Percentiles rank a stretch among this genome's conserved stretches.
phyloP scores from a whole-genome alignment of 2,797 vertebrate species.

The Phalloptychus januarius region DNA sequence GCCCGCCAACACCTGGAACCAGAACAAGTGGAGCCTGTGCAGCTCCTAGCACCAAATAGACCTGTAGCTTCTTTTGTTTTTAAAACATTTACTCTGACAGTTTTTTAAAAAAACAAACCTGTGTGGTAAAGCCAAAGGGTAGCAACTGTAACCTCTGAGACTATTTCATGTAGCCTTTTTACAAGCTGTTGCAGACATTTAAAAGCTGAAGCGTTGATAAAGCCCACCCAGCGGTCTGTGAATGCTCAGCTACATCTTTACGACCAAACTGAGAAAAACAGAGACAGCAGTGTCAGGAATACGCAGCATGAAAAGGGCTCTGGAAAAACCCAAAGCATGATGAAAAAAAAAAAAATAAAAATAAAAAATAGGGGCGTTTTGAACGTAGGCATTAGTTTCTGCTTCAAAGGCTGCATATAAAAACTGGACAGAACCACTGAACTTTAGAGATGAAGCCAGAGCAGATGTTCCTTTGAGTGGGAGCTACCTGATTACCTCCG shows the following conservation, averaged over 20 bases:
- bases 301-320: not conserved
- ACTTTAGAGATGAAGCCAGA: not conserved
- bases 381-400: not conserved
- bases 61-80: slow-evolving; percentile 43
- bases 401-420: not conserved
- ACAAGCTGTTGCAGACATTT: slow-evolving; percentile 15
- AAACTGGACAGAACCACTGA: not conserved
- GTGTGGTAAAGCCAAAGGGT: slow-evolving; percentile 1
- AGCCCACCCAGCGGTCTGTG: not conserved
- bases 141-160: slow-evolving; percentile 1
- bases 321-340: not conserved
- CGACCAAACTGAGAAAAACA: not conserved
- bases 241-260: not conserved
- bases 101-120: slow-evolving; percentile 6
- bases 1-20: slow-evolving; percentile 63
- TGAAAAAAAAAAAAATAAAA: too few relatives aligned
- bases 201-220: slow-evolving; percentile 21
- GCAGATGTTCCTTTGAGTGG: not conserved
- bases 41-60: slow-evolving; percentile 70
- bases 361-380: not conserved
- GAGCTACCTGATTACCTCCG: not conserved
- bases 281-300: not conserved
- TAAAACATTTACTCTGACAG: slow-evolving; percentile 29
- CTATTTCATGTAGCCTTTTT: not conserved
- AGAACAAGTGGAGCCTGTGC: slow-evolving; percentile 39